Evolutionary conservation across 2,888 invertebrate species (phyloP).

Genomic region (Empis livida): DNA sequence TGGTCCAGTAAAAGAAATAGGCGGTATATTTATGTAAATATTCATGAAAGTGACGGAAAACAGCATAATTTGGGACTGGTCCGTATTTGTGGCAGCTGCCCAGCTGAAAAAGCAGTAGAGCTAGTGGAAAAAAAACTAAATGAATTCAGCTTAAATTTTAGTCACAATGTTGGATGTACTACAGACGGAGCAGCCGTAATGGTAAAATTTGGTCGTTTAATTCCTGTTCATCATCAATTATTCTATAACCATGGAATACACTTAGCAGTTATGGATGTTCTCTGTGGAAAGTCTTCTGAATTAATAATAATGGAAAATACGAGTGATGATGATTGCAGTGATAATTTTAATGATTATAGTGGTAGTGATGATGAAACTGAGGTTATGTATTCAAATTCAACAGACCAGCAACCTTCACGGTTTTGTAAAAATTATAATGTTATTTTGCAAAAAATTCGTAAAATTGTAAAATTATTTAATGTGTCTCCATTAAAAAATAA

Average conservation of each 20-base stretch:
- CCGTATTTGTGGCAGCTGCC: too few species aligned
- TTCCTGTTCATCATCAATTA: not conserved
- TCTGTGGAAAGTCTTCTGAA: too few species aligned
- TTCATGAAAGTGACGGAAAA: not conserved
- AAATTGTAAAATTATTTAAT: not conserved
- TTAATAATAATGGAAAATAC: too few species aligned
- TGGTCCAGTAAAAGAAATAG: not conserved
- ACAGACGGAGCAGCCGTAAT: too few species aligned
- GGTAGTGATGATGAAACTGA: too few species aligned
- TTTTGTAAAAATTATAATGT: too few species aligned
- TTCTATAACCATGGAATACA: not conserved
- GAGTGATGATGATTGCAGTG: too few species aligned
- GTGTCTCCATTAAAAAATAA: not conserved
- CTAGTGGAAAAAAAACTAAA: not conserved
- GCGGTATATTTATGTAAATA: not conserved
- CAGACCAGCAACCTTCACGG: too few species aligned
- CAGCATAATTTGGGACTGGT: not conserved
- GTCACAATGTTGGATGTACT: too few species aligned
- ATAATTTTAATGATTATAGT: too few species aligned
- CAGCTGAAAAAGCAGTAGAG: not conserved
- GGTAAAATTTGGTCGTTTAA: too few species aligned
- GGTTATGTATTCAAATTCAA: too few species aligned
- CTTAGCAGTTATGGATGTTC: not conserved
- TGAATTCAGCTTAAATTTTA: not conserved
- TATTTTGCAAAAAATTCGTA: not conserved